These are phyloP conservation scores for Tetheella fluctuosa DNA, from an alignment of 2,888 invertebrate species.

Conservation along the genomic window DNA sequence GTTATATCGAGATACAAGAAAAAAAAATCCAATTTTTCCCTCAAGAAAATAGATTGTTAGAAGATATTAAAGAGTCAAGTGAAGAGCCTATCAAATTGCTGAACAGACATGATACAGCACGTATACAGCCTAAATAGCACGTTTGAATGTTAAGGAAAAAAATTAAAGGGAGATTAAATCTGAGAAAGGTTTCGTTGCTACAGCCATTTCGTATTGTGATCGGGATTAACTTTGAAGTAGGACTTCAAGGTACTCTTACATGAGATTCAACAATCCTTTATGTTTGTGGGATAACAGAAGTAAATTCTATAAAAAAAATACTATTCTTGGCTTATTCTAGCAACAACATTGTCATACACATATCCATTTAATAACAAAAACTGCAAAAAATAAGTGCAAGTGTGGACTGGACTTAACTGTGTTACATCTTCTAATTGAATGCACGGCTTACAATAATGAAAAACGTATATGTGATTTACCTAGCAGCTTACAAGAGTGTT, in stretches of 20 bases:
- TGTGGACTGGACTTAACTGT: no score
- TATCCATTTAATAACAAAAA: no score
- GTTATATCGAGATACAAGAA: conserved; percentile 8
- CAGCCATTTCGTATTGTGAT: conserved; percentile 21
- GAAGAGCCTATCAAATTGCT: conserved; percentile 47
- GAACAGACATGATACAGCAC: conserved; percentile 48
- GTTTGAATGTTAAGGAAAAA: conserved; percentile 36
- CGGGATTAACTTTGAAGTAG: not conserved
- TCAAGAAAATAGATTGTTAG: conserved; percentile 50
- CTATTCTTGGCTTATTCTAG: no score
- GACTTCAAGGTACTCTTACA: not conserved
- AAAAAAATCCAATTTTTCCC: conserved; percentile 19
- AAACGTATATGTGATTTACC: no score
- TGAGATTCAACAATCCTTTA: not conserved
- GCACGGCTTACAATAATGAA: no score
- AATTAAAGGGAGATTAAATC: conserved; percentile 29
- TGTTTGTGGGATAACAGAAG: no score
- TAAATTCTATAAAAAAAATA: no score
- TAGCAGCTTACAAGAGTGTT: no score
- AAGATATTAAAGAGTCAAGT: conserved; percentile 51
- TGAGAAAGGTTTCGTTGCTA: conserved; percentile 19
- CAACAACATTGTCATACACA: no score
- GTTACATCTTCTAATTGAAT: no score
- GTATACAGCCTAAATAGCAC: conserved; percentile 34
- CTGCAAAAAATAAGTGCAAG: no score